Conservation (phyloP, 2,113 vertebrate genomes). For the Plectropomus leopardus region DNA sequence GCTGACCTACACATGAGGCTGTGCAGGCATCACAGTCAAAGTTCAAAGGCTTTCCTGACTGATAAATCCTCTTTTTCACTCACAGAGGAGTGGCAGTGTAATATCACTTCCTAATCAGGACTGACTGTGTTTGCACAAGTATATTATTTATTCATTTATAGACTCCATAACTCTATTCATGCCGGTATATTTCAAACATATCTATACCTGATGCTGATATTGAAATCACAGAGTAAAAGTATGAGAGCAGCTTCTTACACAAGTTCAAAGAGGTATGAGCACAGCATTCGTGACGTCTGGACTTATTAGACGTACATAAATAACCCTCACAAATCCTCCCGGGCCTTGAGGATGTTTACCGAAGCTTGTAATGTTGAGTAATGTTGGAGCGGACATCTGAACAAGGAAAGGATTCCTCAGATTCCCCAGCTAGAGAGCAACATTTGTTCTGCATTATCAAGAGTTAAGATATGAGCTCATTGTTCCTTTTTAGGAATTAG, state of each 20-base stretch:
- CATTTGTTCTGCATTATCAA: conserved; percentile 82
- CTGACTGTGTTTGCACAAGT: conserved; percentile 11
- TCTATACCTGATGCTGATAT: too few relatives aligned
- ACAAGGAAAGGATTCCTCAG: conserved; percentile 63
- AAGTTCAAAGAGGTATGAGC: conserved; percentile 14
- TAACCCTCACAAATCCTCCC: not conserved
- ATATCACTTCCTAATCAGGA: conserved; percentile 5
- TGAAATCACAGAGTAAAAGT: not conserved
- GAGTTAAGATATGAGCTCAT: conserved; percentile 77
- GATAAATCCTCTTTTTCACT: conserved; percentile 27
- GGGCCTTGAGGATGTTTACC: not conserved
- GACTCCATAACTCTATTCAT: not conserved
- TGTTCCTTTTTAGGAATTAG: conserved; percentile 61
- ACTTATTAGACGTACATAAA: not conserved
- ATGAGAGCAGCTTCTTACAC: not conserved
- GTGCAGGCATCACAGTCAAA: conserved; percentile 19
- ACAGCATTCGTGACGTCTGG: not conserved
- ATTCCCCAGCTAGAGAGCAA: conserved; percentile 60
- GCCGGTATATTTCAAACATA: not conserved
- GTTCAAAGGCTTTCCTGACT: conserved; percentile 38
- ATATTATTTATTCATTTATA: not conserved
- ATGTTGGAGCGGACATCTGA: conserved; percentile 33
- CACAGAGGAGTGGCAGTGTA: conserved; percentile 10
- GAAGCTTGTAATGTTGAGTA: conserved; percentile 14
- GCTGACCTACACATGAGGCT: conserved; percentile 61